Evolutionary conservation across 1,140 invertebrate species (phyloP).

Genomic region (Battus philenor): DNA sequence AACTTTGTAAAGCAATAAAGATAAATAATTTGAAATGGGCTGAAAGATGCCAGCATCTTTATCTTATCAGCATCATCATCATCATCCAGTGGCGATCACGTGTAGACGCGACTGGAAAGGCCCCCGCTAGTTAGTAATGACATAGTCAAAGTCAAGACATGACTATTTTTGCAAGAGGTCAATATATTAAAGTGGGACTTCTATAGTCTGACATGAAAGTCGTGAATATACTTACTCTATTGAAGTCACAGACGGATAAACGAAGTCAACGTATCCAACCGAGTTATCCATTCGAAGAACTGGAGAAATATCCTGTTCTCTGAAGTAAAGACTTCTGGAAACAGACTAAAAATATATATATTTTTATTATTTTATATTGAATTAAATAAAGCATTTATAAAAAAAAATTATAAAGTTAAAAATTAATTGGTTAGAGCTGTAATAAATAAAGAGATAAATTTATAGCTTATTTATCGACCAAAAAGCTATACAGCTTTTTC

Average conservation of each 20-base stretch:
- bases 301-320: conserved; percentile 44
- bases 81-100: no score
- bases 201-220: no score
- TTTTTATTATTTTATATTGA: conserved; percentile 1
- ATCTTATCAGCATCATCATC: no score
- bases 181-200: no score
- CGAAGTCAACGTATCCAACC: conserved; percentile 27
- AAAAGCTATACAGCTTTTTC: not conserved
- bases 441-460: not conserved
- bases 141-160: no score
- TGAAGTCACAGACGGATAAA: conserved; percentile 30
- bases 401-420: not conserved
- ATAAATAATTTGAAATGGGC: no score
- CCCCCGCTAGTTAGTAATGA: no score
- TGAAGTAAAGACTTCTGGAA: conserved; percentile 34
- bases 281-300: conserved; percentile 24
- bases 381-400: not conserved
- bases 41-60: no score
- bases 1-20: no score
- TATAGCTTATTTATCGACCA: not conserved
- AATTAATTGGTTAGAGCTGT: no score
- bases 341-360: conserved; percentile 29
- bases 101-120: no score
- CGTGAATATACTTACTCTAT: conserved; percentile 56
- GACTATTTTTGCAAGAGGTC: no score